Evolutionary conservation across 2,113 vertebrate genomes (phyloP).

Genomic region (Rhineura floridana): DNA sequence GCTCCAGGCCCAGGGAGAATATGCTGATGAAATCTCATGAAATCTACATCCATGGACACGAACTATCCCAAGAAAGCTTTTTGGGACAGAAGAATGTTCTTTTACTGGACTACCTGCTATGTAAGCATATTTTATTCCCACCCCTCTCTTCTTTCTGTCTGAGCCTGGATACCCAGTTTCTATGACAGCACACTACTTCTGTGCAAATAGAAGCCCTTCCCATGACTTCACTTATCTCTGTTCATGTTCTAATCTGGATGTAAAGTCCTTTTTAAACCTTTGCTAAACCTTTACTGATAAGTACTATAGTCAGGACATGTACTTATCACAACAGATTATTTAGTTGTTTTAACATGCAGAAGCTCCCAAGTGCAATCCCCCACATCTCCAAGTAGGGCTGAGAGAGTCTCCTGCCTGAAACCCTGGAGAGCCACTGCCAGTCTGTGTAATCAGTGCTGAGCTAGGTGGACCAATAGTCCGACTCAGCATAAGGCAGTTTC

Average conservation of each 20-base stretch:
- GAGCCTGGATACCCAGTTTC: neutral
- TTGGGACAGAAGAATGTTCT: constrained; percentile 54
- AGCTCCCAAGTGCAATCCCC: too few relatives aligned
- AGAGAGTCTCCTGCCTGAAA: too few relatives aligned
- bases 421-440: too few relatives aligned
- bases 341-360: too few relatives aligned
- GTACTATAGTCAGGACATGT: neutral
- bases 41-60: constrained; percentile 40
- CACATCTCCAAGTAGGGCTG: too few relatives aligned
- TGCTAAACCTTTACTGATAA: neutral
- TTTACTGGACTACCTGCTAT: constrained; percentile 59
- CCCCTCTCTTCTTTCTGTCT: neutral
- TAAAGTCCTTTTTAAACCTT: neutral
- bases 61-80: constrained; percentile 43
- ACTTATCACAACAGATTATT: neutral
- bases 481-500: too few relatives aligned
- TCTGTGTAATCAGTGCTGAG: too few relatives aligned
- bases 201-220: neutral
- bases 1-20: constrained; percentile 47
- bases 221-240: neutral
- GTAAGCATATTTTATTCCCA: constrained; percentile 61
- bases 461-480: too few relatives aligned
- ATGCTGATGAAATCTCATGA: constrained; percentile 56
- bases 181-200: neutral
- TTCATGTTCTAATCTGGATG: neutral